A percentile compares a stretch with the other conserved stretches of the same genome.
phyloP scores from a whole-genome alignment of 23 tunicate species.

The Trididemnum miniatum region DNA sequence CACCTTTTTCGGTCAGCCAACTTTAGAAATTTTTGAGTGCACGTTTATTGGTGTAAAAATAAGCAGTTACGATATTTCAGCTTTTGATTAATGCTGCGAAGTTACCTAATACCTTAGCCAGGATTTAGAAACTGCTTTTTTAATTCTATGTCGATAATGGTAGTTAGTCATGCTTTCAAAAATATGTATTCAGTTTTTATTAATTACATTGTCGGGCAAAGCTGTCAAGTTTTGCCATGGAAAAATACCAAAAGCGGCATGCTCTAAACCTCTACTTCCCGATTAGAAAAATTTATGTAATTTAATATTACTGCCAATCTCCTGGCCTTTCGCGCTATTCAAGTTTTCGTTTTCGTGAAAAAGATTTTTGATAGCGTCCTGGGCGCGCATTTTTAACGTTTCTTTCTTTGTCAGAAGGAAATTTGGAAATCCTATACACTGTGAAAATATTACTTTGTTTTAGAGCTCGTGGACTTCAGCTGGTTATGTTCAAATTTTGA shows the following conservation, averaged over 20 bases:
- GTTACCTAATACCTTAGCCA: no score
- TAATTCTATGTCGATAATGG: no score
- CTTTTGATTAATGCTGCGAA: no score
- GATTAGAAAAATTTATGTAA: background rate
- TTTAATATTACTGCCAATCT: constrained; percentile 4
- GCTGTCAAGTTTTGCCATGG: constrained; percentile 11
- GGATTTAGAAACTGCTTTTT: no score
- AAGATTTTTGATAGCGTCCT: background rate
- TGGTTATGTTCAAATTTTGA: no score
- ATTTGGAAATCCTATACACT: background rate
- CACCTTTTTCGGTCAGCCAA: no score
- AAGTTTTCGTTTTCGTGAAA: background rate
- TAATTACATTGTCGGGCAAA: background rate
- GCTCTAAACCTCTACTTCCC: background rate
- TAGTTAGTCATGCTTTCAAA: no score
- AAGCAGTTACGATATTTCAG: no score
- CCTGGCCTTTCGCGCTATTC: background rate
- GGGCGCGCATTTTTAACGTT: background rate
- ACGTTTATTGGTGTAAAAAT: no score
- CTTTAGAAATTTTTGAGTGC: no score
- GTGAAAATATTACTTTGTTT: no score
- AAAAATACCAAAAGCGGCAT: constrained; percentile 5
- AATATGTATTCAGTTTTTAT: background rate
- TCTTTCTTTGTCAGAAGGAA: background rate
- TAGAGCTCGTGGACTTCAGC: no score